These are phyloP conservation scores for Poeciliopsis infans DNA, from an alignment of 2,797 vertebrate genomes.

Conservation along the genomic window DNA sequence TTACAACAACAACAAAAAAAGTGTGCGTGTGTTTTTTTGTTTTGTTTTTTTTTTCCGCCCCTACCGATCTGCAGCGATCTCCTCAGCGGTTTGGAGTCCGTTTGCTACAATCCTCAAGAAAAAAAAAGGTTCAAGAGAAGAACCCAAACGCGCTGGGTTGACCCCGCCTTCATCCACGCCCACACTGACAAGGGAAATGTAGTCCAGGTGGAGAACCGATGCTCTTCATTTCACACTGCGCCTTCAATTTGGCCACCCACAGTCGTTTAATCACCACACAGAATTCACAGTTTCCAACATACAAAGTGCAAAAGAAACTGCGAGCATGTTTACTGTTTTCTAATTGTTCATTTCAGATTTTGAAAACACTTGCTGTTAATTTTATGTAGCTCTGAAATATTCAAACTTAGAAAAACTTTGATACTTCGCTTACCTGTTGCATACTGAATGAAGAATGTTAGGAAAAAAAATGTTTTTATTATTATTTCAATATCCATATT, in stretches of 20 bases:
- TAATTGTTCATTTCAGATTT: background rate
- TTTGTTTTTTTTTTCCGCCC: background rate
- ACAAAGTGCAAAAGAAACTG: background rate
- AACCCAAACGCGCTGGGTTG: constrained; percentile 35
- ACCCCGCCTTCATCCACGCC: constrained; percentile 38
- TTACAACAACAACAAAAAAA: background rate
- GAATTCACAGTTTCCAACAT: background rate
- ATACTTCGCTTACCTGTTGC: background rate
- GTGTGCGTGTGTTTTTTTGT: background rate
- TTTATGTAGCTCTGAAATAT: background rate
- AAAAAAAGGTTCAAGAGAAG: background rate
- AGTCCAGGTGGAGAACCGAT: constrained; percentile 38
- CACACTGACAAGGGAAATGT: constrained; percentile 61
- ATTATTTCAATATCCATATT: background rate
- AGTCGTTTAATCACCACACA: background rate
- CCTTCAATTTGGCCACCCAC: background rate
- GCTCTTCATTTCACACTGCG: background rate
- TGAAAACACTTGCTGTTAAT: background rate
- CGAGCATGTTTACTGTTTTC: background rate
- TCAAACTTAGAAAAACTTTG: background rate
- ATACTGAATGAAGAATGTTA: background rate
- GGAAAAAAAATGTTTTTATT: background rate
- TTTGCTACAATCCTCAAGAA: constrained; percentile 31
- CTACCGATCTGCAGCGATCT: constrained; percentile 37
- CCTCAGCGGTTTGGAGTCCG: constrained; percentile 18